phyloP scores from a whole-genome alignment of 2,797 vertebrate species.

The Pseudopleuronectes americanus region DNA sequence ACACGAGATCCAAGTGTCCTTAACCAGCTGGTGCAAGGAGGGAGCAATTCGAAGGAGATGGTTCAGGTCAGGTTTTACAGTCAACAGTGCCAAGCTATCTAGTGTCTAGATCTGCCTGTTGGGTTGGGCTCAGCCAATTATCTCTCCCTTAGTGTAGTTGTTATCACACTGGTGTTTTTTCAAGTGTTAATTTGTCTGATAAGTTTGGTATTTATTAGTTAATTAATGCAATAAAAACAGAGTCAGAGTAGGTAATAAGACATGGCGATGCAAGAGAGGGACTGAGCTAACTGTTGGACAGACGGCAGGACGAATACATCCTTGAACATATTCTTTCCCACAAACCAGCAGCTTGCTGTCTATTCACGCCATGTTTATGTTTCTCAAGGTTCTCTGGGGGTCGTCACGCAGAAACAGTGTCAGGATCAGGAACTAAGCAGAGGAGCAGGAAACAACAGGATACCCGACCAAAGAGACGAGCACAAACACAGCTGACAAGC shows the following conservation, averaged over 20 bases:
- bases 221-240: no score
- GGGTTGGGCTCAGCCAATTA: no score
- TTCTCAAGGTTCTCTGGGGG: slow-evolving; percentile 11
- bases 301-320: not conserved
- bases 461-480: slow-evolving; percentile 27
- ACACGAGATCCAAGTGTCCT: slow-evolving; percentile 36
- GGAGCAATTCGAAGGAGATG: not conserved
- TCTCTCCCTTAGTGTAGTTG: no score
- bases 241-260: not conserved
- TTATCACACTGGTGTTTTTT: no score
- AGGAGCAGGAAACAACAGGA: slow-evolving; percentile 41
- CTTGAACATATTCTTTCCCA: not conserved
- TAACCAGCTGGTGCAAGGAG: not conserved
- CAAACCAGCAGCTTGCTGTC: slow-evolving; percentile 5
- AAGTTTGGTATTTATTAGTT: no score
- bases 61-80: no score
- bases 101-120: no score
- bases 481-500: slow-evolving; percentile 36
- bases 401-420: slow-evolving; percentile 6
- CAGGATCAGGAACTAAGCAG: slow-evolving; percentile 17
- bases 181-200: no score
- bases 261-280: not conserved
- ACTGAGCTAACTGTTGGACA: not conserved
- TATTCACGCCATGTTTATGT: slow-evolving; percentile 21
- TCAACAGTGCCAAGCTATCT: no score